Evolutionary conservation across 1,140 invertebrate species (phyloP), one percentile per base, ranked within the genome.

Genomic region (Caenorhabditis brenneri): DNA sequence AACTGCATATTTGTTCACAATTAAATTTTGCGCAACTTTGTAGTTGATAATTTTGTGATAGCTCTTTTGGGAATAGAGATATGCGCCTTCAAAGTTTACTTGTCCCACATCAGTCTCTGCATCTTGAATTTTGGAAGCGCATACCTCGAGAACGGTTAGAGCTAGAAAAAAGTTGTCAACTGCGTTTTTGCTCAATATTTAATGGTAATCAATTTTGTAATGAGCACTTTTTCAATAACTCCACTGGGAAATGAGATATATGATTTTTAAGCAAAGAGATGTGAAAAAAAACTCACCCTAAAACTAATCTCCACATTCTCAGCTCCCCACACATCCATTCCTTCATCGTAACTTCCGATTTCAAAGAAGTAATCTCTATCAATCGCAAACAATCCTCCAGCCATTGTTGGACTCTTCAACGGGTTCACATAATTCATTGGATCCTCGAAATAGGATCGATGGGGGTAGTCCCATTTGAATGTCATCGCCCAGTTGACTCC

Each of bases 351-450:
- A 7, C 94, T 93, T 0, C 97, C 97, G 78, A 98, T 92, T 85
- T 95, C 94, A 91, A 94, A 96, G 89, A 98, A 98, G 87, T 96
- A 98, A 5, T 93, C 92, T 88, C 94, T 94, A 90, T 95, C 94
- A 91, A 98, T 97, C 79, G 96, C 95, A 91, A 98, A 97, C 5
- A 98, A 92, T 1, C 96, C 96, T 0, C 97, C 97, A 12, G 96
- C 96, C 89, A 97, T 97, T 94, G 97, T 97, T 0, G 96, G 96
- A 0, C 96, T 96, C 91, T 95, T 93, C 22, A 98, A 92, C 0
- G 97, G 96, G 16, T 49, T 95, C 93, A 2, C 96, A 97, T 85
- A 96, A 93, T 91, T 98, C 96, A 24, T 95, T 94, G 80, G 94
- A 94, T 85, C 96, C 92, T 78, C 97, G 93, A 48, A 96, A 94